Evolutionary conservation across 1,140 invertebrate species (phyloP).

Genomic region (Gonatopus flavifemur): DNA sequence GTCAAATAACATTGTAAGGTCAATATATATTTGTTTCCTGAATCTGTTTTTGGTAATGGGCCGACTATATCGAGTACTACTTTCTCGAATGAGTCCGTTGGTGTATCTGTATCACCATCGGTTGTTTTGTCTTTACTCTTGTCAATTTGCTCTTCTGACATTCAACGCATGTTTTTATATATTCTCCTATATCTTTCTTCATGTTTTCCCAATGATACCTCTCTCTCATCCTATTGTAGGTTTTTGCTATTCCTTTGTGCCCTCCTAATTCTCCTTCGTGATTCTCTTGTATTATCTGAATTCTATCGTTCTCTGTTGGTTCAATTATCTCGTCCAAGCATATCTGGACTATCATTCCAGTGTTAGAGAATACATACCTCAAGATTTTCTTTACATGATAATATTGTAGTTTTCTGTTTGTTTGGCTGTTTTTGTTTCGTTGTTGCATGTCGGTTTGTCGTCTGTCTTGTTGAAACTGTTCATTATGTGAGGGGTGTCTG

Average conservation of each 20-base stretch:
- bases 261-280: not conserved
- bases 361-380: no score
- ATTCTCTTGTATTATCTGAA: not conserved
- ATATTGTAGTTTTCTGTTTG: no score
- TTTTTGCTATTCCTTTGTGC: not conserved
- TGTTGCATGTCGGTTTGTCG: no score
- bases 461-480: no score
- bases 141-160: not conserved
- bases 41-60: not conserved
- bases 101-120: not conserved
- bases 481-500: no score
- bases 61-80: conserved; percentile 1
- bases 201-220: not conserved
- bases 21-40: conserved; percentile 27
- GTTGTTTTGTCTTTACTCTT: not conserved
- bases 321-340: not conserved
- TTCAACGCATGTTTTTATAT: not conserved
- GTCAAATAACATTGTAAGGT: conserved; percentile 33
- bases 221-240: not conserved
- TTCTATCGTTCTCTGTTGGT: not conserved
- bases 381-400: no score
- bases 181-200: not conserved
- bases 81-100: not conserved
- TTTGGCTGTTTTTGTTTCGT: no score
- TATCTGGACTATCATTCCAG: no score